Percentiles rank a stretch among this genome's conserved stretches.
Conservation (phyloP, 2,888 invertebrate species). For the Nipponacmea schrenckii region DNA sequence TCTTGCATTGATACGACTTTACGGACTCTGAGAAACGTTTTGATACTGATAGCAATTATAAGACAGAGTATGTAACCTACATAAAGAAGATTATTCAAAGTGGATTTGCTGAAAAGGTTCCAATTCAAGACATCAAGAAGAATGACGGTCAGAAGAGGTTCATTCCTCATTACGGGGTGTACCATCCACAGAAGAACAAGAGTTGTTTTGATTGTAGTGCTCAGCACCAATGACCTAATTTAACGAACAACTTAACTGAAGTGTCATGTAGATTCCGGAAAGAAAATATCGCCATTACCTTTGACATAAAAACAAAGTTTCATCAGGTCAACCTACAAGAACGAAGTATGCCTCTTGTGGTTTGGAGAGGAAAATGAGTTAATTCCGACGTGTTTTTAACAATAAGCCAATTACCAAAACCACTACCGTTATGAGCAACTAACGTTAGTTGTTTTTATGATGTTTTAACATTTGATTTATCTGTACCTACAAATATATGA, state of each 20-base stretch:
- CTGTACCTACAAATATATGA: too few species aligned
- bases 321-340: too few species aligned
- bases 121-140: background rate
- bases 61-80: conserved; percentile 18
- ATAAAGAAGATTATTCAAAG: conserved; percentile 23
- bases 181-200: conserved; percentile 28
- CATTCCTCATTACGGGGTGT: conserved; percentile 30
- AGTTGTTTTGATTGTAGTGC: conserved; percentile 32
- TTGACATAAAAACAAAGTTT: too few species aligned
- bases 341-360: too few species aligned
- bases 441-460: too few species aligned
- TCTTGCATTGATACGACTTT: too few species aligned
- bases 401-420: too few species aligned
- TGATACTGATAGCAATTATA: background rate
- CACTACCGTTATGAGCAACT: too few species aligned
- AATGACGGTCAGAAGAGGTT: conserved; percentile 28
- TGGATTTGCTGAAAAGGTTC: conserved; percentile 22
- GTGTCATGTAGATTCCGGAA: conserved; percentile 19
- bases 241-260: conserved; percentile 28
- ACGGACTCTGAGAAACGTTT: background rate
- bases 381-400: too few species aligned
- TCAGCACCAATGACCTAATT: conserved; percentile 30
- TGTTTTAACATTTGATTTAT: too few species aligned
- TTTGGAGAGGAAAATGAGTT: too few species aligned
- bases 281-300: too few species aligned